phyloP scores from a whole-genome alignment of 2,797 vertebrate genomes.

The Spinibarbus caldwelli region DNA sequence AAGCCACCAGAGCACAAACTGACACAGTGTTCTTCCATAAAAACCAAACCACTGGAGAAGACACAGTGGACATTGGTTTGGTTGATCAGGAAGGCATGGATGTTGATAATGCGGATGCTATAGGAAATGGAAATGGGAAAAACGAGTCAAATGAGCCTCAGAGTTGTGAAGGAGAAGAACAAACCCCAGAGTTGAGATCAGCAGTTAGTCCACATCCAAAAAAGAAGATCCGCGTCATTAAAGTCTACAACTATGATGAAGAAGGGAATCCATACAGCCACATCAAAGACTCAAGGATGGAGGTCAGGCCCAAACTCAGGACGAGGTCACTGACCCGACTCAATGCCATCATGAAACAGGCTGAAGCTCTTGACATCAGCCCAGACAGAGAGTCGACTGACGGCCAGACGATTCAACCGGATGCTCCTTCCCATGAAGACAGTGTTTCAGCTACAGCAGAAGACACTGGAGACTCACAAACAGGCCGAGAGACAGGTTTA shows the following conservation, averaged over 20 bases:
- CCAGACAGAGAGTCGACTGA: conserved; percentile 15
- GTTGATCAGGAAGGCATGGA: conserved; percentile 54
- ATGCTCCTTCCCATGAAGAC: not conserved
- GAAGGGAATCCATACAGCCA: conserved; percentile 73
- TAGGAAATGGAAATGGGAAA: not conserved
- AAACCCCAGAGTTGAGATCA: no score
- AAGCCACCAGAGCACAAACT: not conserved
- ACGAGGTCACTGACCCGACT: conserved; percentile 75
- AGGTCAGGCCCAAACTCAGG: conserved; percentile 67
- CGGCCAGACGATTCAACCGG: not conserved
- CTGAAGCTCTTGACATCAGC: conserved; percentile 54
- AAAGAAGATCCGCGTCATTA: conserved; percentile 70
- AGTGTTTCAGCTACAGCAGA: not conserved
- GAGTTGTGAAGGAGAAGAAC: not conserved
- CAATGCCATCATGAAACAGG: conserved; percentile 74
- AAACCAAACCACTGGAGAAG: conserved; percentile 6
- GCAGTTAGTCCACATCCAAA: no score
- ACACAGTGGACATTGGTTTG: conserved; percentile 12
- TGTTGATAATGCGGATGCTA: not conserved
- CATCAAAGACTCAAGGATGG: conserved; percentile 55
- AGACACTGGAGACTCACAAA: not conserved
- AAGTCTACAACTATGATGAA: conserved; percentile 80
- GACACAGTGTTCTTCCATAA: conserved; percentile 28
- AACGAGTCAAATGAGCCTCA: not conserved
- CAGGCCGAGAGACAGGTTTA: no score